Conservation (phyloP, 2,888 invertebrate genomes). For the Drosophila anomalata region DNA sequence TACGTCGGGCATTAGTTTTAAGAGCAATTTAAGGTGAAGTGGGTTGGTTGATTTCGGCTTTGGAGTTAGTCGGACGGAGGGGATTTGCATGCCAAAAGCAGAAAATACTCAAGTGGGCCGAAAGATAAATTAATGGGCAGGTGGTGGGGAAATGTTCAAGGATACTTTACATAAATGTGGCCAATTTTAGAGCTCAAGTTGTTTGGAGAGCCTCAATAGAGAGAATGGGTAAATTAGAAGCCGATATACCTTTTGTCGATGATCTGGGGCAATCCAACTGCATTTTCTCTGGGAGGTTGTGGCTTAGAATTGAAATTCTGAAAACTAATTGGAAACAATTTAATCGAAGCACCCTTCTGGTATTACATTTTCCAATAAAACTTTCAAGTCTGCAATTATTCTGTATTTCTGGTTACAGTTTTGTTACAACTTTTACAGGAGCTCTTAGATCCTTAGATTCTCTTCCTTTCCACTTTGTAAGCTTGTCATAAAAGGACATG, state of each 20-base stretch:
- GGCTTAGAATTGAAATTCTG: not conserved
- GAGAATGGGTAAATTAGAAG: conserved; percentile 7
- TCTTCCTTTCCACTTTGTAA: not conserved
- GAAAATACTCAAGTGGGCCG: conserved; percentile 34
- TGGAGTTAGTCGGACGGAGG: conserved; percentile 33
- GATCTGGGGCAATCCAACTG: conserved; percentile 14
- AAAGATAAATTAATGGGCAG: conserved; percentile 57
- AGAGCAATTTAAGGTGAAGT: conserved; percentile 58
- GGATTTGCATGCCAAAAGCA: conserved; percentile 63
- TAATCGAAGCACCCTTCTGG: not conserved
- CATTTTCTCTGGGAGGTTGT: not conserved
- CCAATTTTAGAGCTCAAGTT: conserved; percentile 48
- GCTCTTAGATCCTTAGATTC: not conserved
- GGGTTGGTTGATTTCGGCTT: conserved; percentile 51
- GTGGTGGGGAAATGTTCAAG: conserved; percentile 52
- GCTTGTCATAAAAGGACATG: conserved; percentile 4
- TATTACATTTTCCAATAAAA: not conserved
- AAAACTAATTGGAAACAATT: conserved; percentile 1
- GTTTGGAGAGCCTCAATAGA: conserved; percentile 12
- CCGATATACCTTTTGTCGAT: not conserved
- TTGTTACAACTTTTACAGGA: not conserved
- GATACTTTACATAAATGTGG: conserved; percentile 58
- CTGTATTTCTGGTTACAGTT: not conserved
- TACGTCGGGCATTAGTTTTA: conserved; percentile 42
- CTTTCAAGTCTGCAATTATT: not conserved